Conservation (phyloP, 2,888 invertebrate genomes). For the Criorhina ranunculi region DNA sequence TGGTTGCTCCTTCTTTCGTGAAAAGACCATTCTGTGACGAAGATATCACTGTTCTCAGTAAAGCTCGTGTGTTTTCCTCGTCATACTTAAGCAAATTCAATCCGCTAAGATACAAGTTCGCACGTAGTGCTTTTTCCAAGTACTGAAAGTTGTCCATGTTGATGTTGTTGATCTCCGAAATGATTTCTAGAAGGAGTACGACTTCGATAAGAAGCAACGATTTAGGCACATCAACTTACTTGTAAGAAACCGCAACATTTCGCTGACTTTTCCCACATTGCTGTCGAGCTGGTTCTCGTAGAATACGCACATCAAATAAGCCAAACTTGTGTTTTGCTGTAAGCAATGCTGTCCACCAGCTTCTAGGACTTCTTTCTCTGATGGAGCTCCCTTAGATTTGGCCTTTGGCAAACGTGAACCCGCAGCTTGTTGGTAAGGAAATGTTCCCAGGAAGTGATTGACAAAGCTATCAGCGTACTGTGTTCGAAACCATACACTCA, state of each 20-base stretch:
- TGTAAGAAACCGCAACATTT: constrained; percentile 67
- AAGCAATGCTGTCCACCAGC: constrained; percentile 84
- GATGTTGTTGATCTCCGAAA: constrained; percentile 58
- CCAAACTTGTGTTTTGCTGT: constrained; percentile 86
- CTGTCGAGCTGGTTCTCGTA: constrained; percentile 72
- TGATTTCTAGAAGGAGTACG: constrained; percentile 50
- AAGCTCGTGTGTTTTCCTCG: constrained; percentile 79
- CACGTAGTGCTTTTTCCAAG: constrained; percentile 79
- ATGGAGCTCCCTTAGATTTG: constrained; percentile 84
- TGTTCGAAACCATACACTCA: constrained; percentile 85
- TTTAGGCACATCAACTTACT: constrained; percentile 47
- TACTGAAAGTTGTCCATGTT: constrained; percentile 78
- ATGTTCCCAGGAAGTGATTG: constrained; percentile 85
- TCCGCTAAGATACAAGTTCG: constrained; percentile 79
- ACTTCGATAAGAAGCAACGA: not conserved
- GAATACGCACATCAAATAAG: constrained; percentile 85
- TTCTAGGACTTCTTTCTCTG: constrained; percentile 78
- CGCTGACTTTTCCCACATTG: constrained; percentile 52
- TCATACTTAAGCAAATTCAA: constrained; percentile 75
- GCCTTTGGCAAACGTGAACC: constrained; percentile 57
- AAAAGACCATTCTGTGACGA: constrained; percentile 79
- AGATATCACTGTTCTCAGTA: constrained; percentile 80
- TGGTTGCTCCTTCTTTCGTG: constrained; percentile 80
- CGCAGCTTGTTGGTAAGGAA: constrained; percentile 81
- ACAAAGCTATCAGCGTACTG: constrained; percentile 86